These are phyloP conservation scores for Merluccius polli DNA, from an alignment of 2,797 vertebrate species.

Conservation along the genomic window DNA sequence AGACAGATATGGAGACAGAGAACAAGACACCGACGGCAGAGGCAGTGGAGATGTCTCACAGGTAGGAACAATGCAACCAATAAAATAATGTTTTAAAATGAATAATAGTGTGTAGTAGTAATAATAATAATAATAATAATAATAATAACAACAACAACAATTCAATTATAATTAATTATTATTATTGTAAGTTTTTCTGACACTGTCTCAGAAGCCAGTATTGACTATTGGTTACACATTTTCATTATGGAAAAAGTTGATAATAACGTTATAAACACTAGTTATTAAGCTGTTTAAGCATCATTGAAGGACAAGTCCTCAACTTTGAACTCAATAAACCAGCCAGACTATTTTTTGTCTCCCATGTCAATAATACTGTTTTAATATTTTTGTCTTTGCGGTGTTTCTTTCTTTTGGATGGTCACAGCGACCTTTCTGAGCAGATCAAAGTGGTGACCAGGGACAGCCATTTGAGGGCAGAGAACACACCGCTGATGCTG, in stretches of 20 bases:
- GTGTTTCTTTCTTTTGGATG: background rate
- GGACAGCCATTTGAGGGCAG: slow-evolving; percentile 83
- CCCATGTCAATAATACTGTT: background rate
- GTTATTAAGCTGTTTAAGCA: background rate
- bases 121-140: background rate
- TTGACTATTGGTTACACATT: no score
- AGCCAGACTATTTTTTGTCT: background rate
- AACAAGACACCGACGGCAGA: slow-evolving; percentile 36
- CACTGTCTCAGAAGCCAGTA: no score
- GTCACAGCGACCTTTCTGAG: slow-evolving; percentile 82
- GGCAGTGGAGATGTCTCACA: slow-evolving; percentile 38
- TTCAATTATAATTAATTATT: background rate
- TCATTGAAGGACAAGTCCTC: background rate
- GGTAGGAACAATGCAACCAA: slow-evolving; percentile 47
- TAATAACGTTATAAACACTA: background rate
- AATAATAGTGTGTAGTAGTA: background rate
- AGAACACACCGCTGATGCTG: slow-evolving; percentile 86
- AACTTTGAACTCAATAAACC: background rate
- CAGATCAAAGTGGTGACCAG: slow-evolving; percentile 86
- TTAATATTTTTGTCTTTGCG: background rate
- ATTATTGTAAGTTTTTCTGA: no score
- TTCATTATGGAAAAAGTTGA: no score
- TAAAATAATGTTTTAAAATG: slow-evolving; percentile 24
- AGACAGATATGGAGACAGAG: slow-evolving; percentile 55
- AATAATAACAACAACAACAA: background rate